Conservation (phyloP, 1,140 invertebrate species). For the Anastatus disparis region DNA sequence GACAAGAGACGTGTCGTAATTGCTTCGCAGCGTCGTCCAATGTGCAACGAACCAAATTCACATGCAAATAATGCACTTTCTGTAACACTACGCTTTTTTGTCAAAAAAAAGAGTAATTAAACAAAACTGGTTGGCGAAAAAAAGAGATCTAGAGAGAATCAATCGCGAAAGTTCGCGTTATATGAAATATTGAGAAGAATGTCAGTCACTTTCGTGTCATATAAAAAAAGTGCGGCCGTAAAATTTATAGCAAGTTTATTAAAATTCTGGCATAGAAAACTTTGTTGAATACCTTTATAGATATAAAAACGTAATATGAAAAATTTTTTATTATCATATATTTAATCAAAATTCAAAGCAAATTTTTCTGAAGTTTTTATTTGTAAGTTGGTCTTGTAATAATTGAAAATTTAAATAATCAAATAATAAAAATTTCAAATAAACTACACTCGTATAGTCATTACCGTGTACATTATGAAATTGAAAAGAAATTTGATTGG, state of each 20-base stretch:
- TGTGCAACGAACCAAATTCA: constrained; percentile 29
- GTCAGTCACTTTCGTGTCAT: constrained; percentile 13
- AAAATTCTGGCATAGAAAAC: constrained; percentile 19
- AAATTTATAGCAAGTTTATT: constrained; percentile 36
- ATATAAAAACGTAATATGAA: no score
- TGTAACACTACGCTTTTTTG: constrained; percentile 11
- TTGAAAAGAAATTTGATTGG: no score
- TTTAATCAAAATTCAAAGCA: no score
- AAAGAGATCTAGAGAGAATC: background rate
- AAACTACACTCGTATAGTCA: no score
- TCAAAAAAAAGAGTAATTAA: background rate
- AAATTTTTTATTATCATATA: no score
- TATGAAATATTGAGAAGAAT: constrained; percentile 37
- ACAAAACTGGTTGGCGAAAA: background rate
- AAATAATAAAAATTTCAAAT: no score
- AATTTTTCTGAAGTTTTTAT: no score
- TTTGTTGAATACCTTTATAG: no score
- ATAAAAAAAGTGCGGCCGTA: constrained; percentile 1
- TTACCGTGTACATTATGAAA: no score
- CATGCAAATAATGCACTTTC: constrained; percentile 40
- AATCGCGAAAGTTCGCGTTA: constrained; percentile 20
- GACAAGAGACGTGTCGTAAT: constrained; percentile 23
- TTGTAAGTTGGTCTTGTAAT: no score
- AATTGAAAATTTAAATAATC: no score
- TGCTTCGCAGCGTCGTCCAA: constrained; percentile 15